Percentiles rank a stretch among this genome's conserved stretches.
Conservation (phyloP, 2,797 vertebrate species). For the Micrastur ruficollis region DNA sequence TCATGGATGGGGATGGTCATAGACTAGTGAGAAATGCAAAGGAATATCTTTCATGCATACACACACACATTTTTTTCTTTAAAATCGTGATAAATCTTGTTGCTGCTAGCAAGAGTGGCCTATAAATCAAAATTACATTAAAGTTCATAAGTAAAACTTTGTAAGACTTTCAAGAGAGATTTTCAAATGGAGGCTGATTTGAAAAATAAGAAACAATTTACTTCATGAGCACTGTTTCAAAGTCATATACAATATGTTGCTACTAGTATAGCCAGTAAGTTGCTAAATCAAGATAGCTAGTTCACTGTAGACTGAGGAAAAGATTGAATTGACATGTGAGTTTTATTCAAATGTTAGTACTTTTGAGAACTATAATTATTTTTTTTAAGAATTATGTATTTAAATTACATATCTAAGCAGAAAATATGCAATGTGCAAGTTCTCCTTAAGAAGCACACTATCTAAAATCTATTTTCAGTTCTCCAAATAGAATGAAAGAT, state of each 20-base stretch:
- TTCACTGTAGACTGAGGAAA: not conserved
- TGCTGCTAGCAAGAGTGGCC: not conserved
- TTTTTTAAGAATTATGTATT: not conserved
- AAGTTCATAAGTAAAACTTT: not conserved
- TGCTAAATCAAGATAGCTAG: not conserved
- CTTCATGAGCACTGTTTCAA: not conserved
- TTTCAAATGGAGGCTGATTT: not conserved
- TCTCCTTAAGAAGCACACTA: not conserved
- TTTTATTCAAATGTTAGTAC: not conserved
- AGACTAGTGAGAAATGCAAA: not conserved
- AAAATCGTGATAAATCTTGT: not conserved
- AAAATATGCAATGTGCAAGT: not conserved
- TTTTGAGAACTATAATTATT: not conserved
- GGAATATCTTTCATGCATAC: not conserved
- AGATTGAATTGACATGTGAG: not conserved
- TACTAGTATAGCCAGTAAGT: not conserved
- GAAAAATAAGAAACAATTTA: not conserved
- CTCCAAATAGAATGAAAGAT: not conserved
- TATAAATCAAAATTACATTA: not conserved
- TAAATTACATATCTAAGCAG: not conserved
- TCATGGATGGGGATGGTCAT: not conserved
- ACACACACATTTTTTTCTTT: not conserved
- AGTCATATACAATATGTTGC: not conserved
- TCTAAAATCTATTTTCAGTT: not conserved
- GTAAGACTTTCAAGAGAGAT: not conserved